phyloP scores from a whole-genome alignment of 2,888 invertebrate genomes.

The Epinotia ramella region DNA sequence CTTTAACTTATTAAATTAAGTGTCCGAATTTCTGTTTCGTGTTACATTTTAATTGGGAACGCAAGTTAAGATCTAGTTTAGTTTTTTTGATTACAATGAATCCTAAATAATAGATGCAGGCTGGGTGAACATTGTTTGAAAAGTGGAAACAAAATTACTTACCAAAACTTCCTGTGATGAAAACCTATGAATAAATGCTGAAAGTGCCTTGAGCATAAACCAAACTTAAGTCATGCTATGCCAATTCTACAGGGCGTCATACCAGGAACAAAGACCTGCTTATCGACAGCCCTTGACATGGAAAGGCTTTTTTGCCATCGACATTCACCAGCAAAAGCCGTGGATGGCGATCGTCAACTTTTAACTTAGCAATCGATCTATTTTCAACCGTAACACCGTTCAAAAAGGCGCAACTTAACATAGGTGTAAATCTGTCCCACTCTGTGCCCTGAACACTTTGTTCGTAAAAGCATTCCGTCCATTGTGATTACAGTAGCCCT shows the following conservation, averaged over 20 bases:
- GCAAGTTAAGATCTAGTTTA: background rate
- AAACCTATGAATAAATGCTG: constrained; percentile 8
- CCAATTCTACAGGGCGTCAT: constrained; percentile 46
- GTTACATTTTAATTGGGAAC: constrained; percentile 1
- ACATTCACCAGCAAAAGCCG: constrained; percentile 68
- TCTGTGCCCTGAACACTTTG: constrained; percentile 60
- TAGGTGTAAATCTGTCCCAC: constrained; percentile 20
- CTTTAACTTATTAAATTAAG: constrained; percentile 16
- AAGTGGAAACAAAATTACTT: too few relatives aligned
- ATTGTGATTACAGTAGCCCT: constrained; percentile 51
- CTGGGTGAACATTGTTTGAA: too few relatives aligned
- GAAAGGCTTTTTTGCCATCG: constrained; percentile 80
- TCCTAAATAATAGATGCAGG: too few relatives aligned
- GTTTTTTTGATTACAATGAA: too few relatives aligned
- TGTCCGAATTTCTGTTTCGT: background rate
- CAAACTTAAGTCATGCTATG: constrained; percentile 32
- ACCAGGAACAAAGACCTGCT: constrained; percentile 75
- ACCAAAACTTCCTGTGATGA: background rate
- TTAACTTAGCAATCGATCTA: constrained; percentile 16
- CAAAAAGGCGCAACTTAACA: constrained; percentile 20
- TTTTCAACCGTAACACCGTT: constrained; percentile 32
- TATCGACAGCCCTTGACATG: constrained; percentile 79
- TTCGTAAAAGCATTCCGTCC: constrained; percentile 66
- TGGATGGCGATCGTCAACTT: constrained; percentile 43
- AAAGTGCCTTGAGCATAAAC: constrained; percentile 9